Evolutionary conservation across 2,888 invertebrate species (phyloP).

Genomic region (Antheraea assamensis): DNA sequence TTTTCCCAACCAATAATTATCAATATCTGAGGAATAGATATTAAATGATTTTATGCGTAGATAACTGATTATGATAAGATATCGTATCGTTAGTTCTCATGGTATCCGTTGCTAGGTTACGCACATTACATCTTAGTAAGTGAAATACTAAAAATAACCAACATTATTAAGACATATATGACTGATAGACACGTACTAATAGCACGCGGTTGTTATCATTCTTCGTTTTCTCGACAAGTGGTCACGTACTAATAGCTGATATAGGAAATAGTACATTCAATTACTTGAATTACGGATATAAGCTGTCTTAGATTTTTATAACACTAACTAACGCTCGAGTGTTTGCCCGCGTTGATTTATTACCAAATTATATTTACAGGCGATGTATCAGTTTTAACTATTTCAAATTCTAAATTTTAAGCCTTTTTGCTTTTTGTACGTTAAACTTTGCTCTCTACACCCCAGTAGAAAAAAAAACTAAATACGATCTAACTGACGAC

Average conservation of each 20-base stretch:
- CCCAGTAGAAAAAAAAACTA: too few species aligned
- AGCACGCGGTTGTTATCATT: slow-evolving; percentile 14
- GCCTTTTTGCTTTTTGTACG: too few species aligned
- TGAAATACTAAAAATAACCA: slow-evolving; percentile 11
- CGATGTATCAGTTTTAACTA: too few species aligned
- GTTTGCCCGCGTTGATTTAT: not conserved
- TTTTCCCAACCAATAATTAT: slow-evolving; percentile 3
- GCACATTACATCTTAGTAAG: not conserved
- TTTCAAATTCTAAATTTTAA: too few species aligned
- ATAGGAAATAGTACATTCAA: slow-evolving; percentile 11
- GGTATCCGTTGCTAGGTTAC: slow-evolving; percentile 11
- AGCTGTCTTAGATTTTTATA: not conserved
- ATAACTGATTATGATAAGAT: slow-evolving; percentile 14
- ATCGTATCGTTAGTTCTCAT: slow-evolving; percentile 12
- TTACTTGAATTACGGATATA: not conserved
- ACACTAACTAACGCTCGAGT: not conserved
- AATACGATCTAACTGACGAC: too few species aligned
- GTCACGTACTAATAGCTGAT: slow-evolving; percentile 11
- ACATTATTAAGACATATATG: not conserved
- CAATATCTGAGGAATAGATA: slow-evolving; percentile 2
- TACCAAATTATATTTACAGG: not conserved
- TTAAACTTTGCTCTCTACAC: too few species aligned
- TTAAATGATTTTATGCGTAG: slow-evolving; percentile 9
- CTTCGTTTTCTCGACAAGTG: not conserved
- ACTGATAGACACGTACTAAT: slow-evolving; percentile 10